Percentiles rank a stretch among this genome's conserved stretches.
Conservation (phyloP, 1,140 invertebrate genomes). For the Neelides sp. region DNA sequence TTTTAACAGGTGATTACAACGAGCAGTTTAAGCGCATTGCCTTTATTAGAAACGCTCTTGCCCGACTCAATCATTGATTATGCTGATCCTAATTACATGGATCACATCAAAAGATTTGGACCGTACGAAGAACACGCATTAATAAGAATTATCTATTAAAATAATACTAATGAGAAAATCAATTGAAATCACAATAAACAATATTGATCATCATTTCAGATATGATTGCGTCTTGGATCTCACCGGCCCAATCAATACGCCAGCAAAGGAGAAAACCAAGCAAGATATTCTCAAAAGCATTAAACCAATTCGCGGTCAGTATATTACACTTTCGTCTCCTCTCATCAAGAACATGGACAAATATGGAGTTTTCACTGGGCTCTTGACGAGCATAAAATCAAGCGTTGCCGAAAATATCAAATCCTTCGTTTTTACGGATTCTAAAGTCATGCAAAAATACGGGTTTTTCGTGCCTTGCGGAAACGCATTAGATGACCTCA, state of each 20-base stretch:
- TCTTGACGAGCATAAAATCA: no score
- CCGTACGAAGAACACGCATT: conserved; percentile 42
- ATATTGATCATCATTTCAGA: conserved; percentile 38
- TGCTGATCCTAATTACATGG: conserved; percentile 45
- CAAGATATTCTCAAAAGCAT: conserved; percentile 41
- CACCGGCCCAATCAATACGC: conserved; percentile 52
- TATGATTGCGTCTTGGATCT: conserved; percentile 78
- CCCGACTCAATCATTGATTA: conserved; percentile 71
- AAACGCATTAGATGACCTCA: no score
- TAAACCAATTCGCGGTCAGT: conserved; percentile 56
- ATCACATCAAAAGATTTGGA: conserved; percentile 47
- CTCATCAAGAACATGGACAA: conserved; percentile 66
- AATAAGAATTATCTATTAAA: background rate
- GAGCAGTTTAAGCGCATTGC: conserved; percentile 58
- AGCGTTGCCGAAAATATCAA: no score
- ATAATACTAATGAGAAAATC: background rate
- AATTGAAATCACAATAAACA: background rate
- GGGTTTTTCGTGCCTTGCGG: no score
- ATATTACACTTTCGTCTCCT: conserved; percentile 71
- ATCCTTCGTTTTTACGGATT: no score
- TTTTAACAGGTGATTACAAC: conserved; percentile 53
- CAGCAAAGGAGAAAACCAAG: conserved; percentile 38
- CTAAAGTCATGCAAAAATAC: no score
- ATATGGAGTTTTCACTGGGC: conserved; percentile 50
- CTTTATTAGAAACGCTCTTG: conserved; percentile 53